phyloP scores from a whole-genome alignment of 2,113 vertebrate species.

The Crotalus helleri region DNA sequence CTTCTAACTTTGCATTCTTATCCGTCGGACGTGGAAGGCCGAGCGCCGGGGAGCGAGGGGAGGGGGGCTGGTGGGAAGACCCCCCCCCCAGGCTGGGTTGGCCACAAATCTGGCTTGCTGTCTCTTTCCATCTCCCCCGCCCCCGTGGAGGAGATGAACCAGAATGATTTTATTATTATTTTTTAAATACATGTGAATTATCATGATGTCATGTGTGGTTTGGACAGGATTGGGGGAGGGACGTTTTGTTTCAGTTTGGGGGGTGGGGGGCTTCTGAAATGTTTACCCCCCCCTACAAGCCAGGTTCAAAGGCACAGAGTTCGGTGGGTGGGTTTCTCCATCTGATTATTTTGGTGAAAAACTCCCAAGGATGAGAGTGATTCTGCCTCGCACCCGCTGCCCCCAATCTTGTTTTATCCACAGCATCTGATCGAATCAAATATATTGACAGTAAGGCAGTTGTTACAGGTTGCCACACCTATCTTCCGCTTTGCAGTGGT shows the following conservation, averaged over 20 bases:
- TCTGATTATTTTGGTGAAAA: no score
- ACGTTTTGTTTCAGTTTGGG: no score
- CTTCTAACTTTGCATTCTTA: conserved; percentile 63
- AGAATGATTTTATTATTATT: conserved; percentile 71
- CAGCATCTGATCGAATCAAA: not conserved
- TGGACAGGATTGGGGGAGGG: not conserved
- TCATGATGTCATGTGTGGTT: conserved; percentile 31
- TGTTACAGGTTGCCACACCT: not conserved
- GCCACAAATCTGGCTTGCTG: conserved; percentile 34
- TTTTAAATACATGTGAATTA: conserved; percentile 73
- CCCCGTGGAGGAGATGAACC: conserved; percentile 51
- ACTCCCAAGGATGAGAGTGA: no score
- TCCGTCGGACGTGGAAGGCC: not conserved
- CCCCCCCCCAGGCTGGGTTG: not conserved
- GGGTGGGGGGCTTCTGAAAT: not conserved
- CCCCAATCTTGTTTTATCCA: no score
- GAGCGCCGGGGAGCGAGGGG: not conserved
- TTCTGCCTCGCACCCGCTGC: not conserved
- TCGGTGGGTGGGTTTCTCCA: no score
- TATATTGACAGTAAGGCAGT: not conserved
- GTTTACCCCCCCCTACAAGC: no score
- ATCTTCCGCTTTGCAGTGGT: not conserved
- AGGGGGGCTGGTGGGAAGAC: not conserved
- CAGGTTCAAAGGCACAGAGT: no score
- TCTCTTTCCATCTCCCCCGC: conserved; percentile 1